Conservation (phyloP, 2,113 vertebrate species). For the Emydura subglobosa region DNA sequence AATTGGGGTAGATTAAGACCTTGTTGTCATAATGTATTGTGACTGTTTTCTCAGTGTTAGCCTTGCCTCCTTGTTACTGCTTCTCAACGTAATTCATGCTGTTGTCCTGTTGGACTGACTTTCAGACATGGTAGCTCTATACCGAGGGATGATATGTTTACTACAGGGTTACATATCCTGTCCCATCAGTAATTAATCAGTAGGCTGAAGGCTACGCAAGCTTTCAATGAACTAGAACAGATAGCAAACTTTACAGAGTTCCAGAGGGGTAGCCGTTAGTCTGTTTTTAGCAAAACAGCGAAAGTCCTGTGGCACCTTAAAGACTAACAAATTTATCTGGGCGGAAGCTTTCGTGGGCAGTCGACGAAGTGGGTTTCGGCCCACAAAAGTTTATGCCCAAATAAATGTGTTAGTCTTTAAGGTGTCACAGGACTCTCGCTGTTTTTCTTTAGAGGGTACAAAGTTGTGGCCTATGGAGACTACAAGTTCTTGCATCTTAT, state of each 20-base stretch:
- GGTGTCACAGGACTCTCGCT: no score
- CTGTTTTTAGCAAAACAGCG: no score
- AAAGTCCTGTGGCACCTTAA: no score
- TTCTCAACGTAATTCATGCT: neutral
- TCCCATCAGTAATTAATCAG: neutral
- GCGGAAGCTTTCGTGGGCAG: no score
- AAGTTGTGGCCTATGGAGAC: neutral
- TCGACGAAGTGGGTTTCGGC: no score
- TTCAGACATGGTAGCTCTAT: neutral
- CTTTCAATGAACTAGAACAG: neutral
- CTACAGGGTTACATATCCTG: neutral
- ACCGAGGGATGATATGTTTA: neutral
- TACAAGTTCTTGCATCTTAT: neutral
- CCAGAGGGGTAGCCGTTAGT: no score
- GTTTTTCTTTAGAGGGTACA: neutral
- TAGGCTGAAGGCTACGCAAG: neutral
- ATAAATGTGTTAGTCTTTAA: no score
- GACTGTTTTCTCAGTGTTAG: neutral
- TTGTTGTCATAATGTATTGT: neutral
- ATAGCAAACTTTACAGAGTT: neutral
- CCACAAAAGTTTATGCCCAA: no score
- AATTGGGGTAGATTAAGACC: neutral
- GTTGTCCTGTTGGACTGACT: neutral
- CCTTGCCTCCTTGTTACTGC: neutral
- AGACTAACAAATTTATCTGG: no score